These are phyloP conservation scores for Heliconius eleuchia DNA, from an alignment of 1,140 invertebrate genomes.

Conservation along the genomic window DNA sequence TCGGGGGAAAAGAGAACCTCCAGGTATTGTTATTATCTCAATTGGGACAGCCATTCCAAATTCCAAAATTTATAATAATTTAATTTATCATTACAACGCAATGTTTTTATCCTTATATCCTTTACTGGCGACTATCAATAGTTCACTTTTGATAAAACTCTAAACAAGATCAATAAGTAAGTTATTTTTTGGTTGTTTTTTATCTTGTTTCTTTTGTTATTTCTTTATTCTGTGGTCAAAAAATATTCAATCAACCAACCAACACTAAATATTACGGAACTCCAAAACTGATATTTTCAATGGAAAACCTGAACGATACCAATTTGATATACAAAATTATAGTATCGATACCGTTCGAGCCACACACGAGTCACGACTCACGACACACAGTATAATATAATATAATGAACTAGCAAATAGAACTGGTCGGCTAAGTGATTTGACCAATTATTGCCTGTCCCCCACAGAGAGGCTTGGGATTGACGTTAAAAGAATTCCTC, in stretches of 20 bases:
- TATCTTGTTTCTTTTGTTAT: too few relatives aligned
- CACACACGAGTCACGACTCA: conserved; percentile 23
- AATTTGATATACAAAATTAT: conserved; percentile 8
- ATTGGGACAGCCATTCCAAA: too few relatives aligned
- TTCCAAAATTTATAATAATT: too few relatives aligned
- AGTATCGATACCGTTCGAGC: not conserved
- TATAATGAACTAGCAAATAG: conserved; percentile 38
- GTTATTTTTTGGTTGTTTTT: too few relatives aligned
- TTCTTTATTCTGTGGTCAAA: not conserved
- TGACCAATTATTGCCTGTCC: conserved; percentile 68
- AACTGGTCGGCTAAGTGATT: conserved; percentile 60
- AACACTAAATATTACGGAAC: not conserved
- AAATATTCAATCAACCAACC: not conserved
- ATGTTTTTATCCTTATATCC: too few relatives aligned
- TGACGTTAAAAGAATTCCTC: conserved; percentile 68
- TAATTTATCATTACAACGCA: too few relatives aligned
- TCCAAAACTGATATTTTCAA: not conserved
- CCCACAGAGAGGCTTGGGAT: conserved; percentile 55
- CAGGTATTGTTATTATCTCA: too few relatives aligned
- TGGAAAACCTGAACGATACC: not conserved
- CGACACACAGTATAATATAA: not conserved
- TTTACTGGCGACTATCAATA: too few relatives aligned
- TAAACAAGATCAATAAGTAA: too few relatives aligned
- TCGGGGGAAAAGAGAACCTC: too few relatives aligned
- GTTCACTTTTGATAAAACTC: too few relatives aligned